A percentile compares a stretch with the other conserved stretches of the same genome.
Conservation (phyloP, 2,113 vertebrate species). For the Pavo muticus region DNA sequence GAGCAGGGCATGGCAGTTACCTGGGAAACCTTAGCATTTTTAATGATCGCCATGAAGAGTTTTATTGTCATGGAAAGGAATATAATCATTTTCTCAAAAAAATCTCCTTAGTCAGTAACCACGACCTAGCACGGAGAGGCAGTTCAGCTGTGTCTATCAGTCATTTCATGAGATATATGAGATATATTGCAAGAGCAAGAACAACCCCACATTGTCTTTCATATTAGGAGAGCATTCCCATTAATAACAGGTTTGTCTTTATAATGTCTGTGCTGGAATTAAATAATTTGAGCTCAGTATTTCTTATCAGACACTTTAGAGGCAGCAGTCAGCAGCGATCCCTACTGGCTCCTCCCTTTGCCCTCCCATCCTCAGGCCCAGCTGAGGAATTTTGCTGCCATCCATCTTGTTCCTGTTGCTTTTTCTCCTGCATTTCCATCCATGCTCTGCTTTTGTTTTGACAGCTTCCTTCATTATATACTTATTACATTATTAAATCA, state of each 20-base stretch:
- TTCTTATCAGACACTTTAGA: neutral
- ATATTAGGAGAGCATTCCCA: constrained; percentile 8
- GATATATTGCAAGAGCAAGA: constrained; percentile 18
- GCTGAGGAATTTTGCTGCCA: neutral
- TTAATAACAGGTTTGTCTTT: constrained; percentile 48
- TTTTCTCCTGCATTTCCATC: neutral
- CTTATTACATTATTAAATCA: neutral
- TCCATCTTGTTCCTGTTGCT: accelerated
- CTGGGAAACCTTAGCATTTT: constrained; percentile 42
- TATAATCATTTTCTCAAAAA: constrained; percentile 26
- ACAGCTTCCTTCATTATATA: neutral
- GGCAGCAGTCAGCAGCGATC: constrained; percentile 7
- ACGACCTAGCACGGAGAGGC: neutral
- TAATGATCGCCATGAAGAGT: constrained; percentile 25
- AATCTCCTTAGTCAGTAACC: constrained; percentile 12
- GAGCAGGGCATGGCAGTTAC: neutral
- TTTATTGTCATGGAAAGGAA: constrained; percentile 23
- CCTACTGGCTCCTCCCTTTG: neutral
- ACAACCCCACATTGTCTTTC: constrained; percentile 7
- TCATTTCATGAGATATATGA: constrained; percentile 29
- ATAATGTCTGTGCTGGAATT: neutral
- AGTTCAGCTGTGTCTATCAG: neutral
- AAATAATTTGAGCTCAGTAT: constrained; percentile 9
- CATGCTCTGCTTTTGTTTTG: neutral
- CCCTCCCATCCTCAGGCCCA: neutral